Base-by-base conservation (phyloP, 2,113 vertebrate genomes). In the Rhabdornis inornatus region DNA sequence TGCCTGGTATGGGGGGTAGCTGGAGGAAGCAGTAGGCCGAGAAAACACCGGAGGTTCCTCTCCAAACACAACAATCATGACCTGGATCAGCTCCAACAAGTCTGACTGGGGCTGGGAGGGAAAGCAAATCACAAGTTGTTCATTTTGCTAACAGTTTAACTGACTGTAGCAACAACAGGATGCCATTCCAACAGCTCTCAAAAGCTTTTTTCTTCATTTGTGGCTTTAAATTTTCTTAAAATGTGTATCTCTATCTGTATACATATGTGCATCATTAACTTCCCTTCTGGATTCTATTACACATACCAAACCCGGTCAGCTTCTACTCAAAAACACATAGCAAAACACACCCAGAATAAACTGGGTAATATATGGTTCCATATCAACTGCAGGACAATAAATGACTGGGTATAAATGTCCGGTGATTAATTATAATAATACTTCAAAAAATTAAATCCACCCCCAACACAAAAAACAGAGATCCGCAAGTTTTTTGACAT, bases 21-120 rank as follows among this genome's bases (percentile, higher is more conserved):
- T 97, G 13, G 99, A 97, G 72, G 99, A 99, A 86, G 98, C 88
- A 8, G 98, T 98, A 19, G 99, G 99, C 13, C 99, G 98, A 50
- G 99, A 99, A 96, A 99, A 99, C 70, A 99, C 99, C 2, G 99
- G 99, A 70, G 99, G 99, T 74, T 99, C 99, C 15, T 99, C 99
- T 80, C 99, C 99, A 97, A 99, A 99, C 78, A 99, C 99, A 79
- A 99, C 99, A 70, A 99, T 99, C 99, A 99, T 99, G 94, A 99
- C 99, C 96, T 99, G 99, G 96, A 99, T 99, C 92, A 99, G 98
- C 28, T 99, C 99, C 59, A 99, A 98, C 90, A 99, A 97, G 94
- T 99, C 99, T 57, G 99, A 99, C 97, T 99, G 98, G 56, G 99
- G 99, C 99, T 99, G 96, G 28, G 69, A 94, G 49, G 40, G 31